These are phyloP conservation scores for Calonectris borealis DNA, from an alignment of 2,113 vertebrate genomes.

Conservation along the genomic window DNA sequence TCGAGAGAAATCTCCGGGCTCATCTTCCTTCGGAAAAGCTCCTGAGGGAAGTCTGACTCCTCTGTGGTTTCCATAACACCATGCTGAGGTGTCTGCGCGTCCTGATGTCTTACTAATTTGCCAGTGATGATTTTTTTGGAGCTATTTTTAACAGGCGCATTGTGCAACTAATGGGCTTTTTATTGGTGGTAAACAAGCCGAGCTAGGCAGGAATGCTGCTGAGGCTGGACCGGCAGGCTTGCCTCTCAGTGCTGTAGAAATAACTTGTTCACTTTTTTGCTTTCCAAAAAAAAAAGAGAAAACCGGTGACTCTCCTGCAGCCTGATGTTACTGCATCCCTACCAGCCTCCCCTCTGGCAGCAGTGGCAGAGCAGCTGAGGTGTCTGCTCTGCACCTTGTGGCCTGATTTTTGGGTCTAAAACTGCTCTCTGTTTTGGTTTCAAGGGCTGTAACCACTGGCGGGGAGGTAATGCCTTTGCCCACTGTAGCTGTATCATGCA, in stretches of 20 bases:
- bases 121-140: slow-evolving; percentile 16
- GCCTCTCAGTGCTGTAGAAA: neutral
- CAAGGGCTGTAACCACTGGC: neutral
- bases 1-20: neutral
- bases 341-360: neutral
- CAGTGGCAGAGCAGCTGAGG: neutral
- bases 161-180: slow-evolving; percentile 59
- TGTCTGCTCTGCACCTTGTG: neutral
- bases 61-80: slow-evolving; percentile 43
- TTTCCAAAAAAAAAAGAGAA: neutral
- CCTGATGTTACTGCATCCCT: neutral
- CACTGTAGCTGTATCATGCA: accelerated
- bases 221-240: neutral
- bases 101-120: slow-evolving; percentile 54
- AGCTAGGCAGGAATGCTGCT: slow-evolving; percentile 4
- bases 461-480: neutral
- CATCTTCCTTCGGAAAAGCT: neutral
- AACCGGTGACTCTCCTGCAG: neutral
- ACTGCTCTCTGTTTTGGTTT: neutral
- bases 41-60: slow-evolving; percentile 23
- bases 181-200: slow-evolving; percentile 43
- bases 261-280: neutral
- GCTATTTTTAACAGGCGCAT: slow-evolving; percentile 48
- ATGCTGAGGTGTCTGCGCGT: neutral
- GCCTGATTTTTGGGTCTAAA: neutral